These are phyloP conservation scores for Drosophila austrosaltans DNA, from an alignment of 2,888 invertebrate species.

Conservation along the genomic window DNA sequence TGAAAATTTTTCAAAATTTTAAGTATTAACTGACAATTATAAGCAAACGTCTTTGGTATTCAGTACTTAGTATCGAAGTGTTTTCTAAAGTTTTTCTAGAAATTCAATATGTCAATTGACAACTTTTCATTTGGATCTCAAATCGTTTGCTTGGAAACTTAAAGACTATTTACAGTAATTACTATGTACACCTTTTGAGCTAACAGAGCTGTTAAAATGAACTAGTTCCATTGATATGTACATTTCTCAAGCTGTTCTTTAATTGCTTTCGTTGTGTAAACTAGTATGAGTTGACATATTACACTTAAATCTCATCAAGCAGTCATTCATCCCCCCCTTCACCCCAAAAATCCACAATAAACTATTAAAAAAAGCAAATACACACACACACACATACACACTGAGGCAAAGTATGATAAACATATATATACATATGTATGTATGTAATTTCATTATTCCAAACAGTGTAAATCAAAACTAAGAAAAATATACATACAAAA, in stretches of 20 bases:
- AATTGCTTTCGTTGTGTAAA: conserved; percentile 8
- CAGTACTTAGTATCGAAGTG: too few species aligned
- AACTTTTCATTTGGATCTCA: too few species aligned
- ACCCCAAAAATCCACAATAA: background rate
- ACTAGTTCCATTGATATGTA: background rate
- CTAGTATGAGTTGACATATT: conserved; percentile 11
- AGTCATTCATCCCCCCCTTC: too few species aligned
- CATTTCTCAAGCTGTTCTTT: background rate
- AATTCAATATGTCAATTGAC: too few species aligned
- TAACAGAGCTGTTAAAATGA: background rate
- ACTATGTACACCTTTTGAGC: too few species aligned
- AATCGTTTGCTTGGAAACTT: too few species aligned
- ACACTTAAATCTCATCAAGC: background rate
- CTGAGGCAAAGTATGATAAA: background rate
- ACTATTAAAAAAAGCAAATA: background rate
- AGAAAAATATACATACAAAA: background rate
- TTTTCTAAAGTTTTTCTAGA: too few species aligned
- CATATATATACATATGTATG: conserved; percentile 46
- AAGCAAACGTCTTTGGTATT: too few species aligned
- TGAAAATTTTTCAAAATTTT: background rate
- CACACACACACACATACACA: background rate
- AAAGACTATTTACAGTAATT: too few species aligned
- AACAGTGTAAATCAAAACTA: conserved; percentile 53
- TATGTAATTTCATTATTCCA: conserved; percentile 48
- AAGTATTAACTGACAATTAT: background rate